Evolutionary conservation across 1,140 invertebrate genomes (phyloP).

Genomic region (Papilio glaucus): DNA sequence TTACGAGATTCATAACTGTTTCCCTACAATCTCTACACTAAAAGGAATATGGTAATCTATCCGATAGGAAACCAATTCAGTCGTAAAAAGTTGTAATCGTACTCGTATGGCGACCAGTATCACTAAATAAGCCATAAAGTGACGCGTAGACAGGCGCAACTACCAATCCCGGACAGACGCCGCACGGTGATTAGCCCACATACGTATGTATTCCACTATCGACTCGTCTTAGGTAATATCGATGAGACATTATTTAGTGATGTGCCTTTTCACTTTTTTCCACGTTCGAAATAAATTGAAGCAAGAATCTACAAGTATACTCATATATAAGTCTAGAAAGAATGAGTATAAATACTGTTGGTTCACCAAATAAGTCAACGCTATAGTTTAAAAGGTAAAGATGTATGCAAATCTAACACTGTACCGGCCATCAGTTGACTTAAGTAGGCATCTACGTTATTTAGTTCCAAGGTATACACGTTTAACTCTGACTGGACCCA

Average conservation of each 20-base stretch:
- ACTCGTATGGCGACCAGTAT: neutral
- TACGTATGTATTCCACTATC: neutral
- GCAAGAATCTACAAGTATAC: too few relatives aligned
- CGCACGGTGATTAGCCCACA: conserved; percentile 1
- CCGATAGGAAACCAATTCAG: neutral
- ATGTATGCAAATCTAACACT: neutral
- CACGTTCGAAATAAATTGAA: too few relatives aligned
- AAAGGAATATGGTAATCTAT: too few relatives aligned
- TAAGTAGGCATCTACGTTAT: neutral
- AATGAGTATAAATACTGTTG: neutral
- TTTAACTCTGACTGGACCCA: neutral
- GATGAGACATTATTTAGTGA: conserved; percentile 2
- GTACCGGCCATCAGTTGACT: neutral
- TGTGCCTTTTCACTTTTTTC: neutral
- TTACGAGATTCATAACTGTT: too few relatives aligned
- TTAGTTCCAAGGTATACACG: neutral
- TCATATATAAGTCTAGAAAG: neutral
- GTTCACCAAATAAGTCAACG: neutral
- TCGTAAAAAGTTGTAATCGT: neutral
- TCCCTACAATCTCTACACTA: too few relatives aligned
- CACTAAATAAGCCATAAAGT: conserved; percentile 14
- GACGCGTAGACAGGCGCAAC: neutral
- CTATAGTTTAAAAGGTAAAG: neutral
- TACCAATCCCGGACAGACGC: conserved; percentile 1
- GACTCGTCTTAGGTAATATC: neutral